Conservation (phyloP, 2,113 vertebrate species). For the Montifringilla adamsi region DNA sequence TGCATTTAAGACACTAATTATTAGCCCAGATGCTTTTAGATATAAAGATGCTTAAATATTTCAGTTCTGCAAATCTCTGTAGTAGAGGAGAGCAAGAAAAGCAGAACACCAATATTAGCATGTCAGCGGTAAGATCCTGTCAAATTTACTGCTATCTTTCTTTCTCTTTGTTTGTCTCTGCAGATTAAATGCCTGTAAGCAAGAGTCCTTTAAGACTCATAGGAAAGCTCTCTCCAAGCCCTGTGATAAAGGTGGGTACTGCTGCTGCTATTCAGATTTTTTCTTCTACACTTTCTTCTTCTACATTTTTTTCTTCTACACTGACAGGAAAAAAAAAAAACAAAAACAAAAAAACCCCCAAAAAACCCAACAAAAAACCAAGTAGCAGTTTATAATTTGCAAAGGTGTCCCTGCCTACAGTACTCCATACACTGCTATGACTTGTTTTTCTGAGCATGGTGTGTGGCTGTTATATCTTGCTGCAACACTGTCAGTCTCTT, state of each 20-base stretch:
- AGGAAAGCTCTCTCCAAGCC: not conserved
- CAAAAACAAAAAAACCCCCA: too few relatives aligned
- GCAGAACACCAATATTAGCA: not conserved
- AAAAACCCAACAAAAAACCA: not conserved
- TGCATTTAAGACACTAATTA: not conserved
- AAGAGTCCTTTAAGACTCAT: not conserved
- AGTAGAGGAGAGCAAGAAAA: not conserved
- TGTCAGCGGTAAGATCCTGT: not conserved
- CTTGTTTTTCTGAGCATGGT: not conserved
- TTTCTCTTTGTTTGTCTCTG: not conserved
- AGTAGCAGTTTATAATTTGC: not conserved
- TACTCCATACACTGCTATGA: not conserved
- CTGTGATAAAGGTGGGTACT: not conserved
- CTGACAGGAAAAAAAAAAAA: not conserved
- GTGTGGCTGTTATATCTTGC: not conserved
- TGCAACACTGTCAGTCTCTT: not conserved
- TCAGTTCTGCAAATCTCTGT: not conserved
- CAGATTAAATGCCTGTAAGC: not conserved
- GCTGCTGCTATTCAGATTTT: not conserved
- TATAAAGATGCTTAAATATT: not conserved
- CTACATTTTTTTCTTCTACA: not conserved
- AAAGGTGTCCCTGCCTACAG: not conserved
- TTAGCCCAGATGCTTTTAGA: not conserved
- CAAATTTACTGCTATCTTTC: not conserved
- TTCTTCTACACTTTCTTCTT: not conserved